Evolutionary conservation across 2,113 vertebrate species (phyloP).

Genomic region (Macrotis lagotis): DNA sequence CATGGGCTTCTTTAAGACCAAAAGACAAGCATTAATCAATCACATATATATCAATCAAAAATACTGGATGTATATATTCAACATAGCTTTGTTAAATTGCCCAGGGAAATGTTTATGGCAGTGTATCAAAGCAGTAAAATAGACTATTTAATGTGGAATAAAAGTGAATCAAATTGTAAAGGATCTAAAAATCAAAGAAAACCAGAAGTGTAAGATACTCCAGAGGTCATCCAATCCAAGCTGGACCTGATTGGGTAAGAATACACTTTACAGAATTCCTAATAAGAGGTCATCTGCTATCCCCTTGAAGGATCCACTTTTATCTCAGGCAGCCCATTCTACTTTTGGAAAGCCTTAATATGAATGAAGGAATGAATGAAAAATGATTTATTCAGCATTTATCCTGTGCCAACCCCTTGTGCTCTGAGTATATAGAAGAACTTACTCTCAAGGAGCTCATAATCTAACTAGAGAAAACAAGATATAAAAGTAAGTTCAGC

Average conservation of each 20-base stretch:
- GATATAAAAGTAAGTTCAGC: background rate
- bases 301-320: background rate
- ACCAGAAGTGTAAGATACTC: background rate
- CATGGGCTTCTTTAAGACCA: too few relatives aligned
- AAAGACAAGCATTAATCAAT: too few relatives aligned
- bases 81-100: background rate
- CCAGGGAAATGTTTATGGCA: background rate
- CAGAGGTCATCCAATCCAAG: background rate
- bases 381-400: background rate
- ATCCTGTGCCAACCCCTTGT: background rate
- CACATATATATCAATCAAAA: too few relatives aligned
- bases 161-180: background rate
- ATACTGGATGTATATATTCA: background rate
- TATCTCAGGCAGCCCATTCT: background rate
- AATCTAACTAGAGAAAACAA: background rate
- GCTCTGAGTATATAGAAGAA: background rate
- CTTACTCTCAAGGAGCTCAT: background rate
- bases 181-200: background rate
- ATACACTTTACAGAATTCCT: background rate
- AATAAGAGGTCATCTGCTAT: background rate
- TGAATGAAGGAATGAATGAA: background rate
- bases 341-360: background rate
- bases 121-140: background rate
- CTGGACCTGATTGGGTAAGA: background rate
- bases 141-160: background rate